Percentiles rank a stretch among this genome's conserved stretches.
These are phyloP conservation scores for Diadumene lineata DNA, from an alignment of 92 coral and sea anemone species.

Conservation along the genomic window DNA sequence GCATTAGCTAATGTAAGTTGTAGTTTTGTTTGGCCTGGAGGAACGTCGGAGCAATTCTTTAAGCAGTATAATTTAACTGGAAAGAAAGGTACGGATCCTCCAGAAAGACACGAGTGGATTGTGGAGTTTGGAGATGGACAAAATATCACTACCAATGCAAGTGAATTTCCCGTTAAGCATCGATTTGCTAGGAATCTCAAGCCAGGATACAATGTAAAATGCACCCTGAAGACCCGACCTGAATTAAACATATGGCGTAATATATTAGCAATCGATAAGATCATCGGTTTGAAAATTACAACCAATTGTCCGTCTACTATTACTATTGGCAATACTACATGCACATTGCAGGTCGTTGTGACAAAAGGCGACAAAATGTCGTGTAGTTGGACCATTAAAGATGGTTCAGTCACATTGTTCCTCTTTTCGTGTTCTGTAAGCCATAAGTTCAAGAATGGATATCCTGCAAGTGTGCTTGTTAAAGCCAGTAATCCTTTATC, in stretches of 20 bases:
- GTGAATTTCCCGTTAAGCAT: slow-evolving; percentile 12
- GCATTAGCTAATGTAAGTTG: slow-evolving; percentile 55
- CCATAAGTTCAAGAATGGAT: slow-evolving; percentile 14
- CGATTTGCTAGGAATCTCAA: slow-evolving; percentile 14
- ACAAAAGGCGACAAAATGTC: slow-evolving; percentile 23
- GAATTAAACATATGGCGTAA: slow-evolving; percentile 17
- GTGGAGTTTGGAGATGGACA: slow-evolving; percentile 47
- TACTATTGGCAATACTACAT: slow-evolving; percentile 15
- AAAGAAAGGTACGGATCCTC: slow-evolving; percentile 40
- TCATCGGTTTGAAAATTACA: slow-evolving; percentile 36
- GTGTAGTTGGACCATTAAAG: slow-evolving; percentile 51
- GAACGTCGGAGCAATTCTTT: slow-evolving; percentile 50
- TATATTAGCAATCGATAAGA: slow-evolving; percentile 27
- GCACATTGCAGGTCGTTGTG: slow-evolving; percentile 30
- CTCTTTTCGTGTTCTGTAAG: neutral
- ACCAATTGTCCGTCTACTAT: slow-evolving; percentile 34
- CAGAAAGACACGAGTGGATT: slow-evolving; percentile 4
- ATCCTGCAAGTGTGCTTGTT: slow-evolving; percentile 15
- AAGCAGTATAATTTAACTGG: slow-evolving; percentile 35
- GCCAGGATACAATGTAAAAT: slow-evolving; percentile 16
- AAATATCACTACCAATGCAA: slow-evolving; percentile 5
- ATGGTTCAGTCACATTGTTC: neutral
- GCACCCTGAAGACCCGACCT: slow-evolving; percentile 34
- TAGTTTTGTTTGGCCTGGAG: slow-evolving; percentile 57
- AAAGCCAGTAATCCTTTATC: slow-evolving; percentile 44